phyloP scores from a whole-genome alignment of 2,113 vertebrate species.

The Beaufortia kweichowensis region DNA sequence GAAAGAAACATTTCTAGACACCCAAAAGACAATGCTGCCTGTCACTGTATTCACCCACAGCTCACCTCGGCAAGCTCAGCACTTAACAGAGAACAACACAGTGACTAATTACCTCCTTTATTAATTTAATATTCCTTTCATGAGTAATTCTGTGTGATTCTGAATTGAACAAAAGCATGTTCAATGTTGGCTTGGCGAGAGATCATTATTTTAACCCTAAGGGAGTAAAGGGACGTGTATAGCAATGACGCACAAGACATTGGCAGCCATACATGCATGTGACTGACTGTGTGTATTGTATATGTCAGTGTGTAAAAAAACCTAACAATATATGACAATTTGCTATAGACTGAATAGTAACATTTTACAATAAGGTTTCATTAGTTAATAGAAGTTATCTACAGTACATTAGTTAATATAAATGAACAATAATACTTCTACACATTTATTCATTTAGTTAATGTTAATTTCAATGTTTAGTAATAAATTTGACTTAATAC shows the following conservation, averaged over 20 bases:
- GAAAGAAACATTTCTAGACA: conserved; percentile 7
- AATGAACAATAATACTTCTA: too few species aligned
- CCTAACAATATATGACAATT: neutral
- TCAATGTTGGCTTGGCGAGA: conserved; percentile 38
- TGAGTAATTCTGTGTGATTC: conserved; percentile 44
- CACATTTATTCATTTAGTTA: too few species aligned
- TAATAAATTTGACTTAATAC: too few species aligned
- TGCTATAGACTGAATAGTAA: too few species aligned
- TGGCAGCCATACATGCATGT: neutral
- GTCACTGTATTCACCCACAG: conserved; percentile 33
- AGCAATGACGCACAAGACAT: conserved; percentile 28
- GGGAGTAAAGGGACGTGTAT: conserved; percentile 37
- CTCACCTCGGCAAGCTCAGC: conserved; percentile 28
- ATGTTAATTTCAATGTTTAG: too few species aligned
- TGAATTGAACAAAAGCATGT: conserved; percentile 41
- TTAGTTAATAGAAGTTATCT: too few species aligned
- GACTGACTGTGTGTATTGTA: neutral
- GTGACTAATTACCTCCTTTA: conserved; percentile 40
- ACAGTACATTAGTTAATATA: too few species aligned
- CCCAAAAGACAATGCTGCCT: conserved; percentile 13
- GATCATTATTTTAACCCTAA: conserved; percentile 46
- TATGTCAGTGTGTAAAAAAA: neutral
- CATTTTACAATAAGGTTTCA: too few species aligned
- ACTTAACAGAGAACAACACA: conserved; percentile 38
- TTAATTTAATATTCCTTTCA: conserved; percentile 46